Conservation (phyloP, 2,113 vertebrate genomes). For the Bettongia penicillata region DNA sequence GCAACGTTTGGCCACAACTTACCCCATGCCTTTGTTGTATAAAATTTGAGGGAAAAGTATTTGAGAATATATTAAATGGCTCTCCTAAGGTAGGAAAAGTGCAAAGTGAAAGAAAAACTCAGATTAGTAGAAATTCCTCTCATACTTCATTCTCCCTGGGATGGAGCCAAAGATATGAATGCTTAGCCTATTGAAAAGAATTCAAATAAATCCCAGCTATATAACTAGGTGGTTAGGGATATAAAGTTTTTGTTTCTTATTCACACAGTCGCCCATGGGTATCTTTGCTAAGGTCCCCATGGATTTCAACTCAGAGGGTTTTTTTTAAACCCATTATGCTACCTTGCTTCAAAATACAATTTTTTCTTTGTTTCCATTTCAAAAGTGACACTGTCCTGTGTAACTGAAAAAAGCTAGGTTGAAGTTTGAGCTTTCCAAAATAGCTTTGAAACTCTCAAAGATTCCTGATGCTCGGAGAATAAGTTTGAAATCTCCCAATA, state of each 20-base stretch:
- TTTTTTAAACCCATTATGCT: not conserved
- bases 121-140: not conserved
- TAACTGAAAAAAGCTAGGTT: not conserved
- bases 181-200: not conserved
- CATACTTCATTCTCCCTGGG: not conserved
- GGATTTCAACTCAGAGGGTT: not conserved
- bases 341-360: not conserved
- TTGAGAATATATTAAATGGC: not conserved
- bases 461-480: not conserved
- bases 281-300: not conserved
- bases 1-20: not conserved
- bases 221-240: not conserved
- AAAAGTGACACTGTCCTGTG: not conserved
- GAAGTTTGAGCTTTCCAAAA: not conserved
- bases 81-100: not conserved
- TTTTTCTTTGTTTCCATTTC: not conserved
- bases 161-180: not conserved
- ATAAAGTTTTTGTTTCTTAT: not conserved
- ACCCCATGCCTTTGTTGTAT: not conserved
- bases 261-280: not conserved
- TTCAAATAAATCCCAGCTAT: not conserved
- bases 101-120: not conserved
- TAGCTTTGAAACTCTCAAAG: not conserved
- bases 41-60: not conserved
- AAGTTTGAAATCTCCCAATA: not conserved